These are phyloP conservation scores for Tetragonula clypearis DNA, from an alignment of 1,140 invertebrate genomes.

Conservation along the genomic window DNA sequence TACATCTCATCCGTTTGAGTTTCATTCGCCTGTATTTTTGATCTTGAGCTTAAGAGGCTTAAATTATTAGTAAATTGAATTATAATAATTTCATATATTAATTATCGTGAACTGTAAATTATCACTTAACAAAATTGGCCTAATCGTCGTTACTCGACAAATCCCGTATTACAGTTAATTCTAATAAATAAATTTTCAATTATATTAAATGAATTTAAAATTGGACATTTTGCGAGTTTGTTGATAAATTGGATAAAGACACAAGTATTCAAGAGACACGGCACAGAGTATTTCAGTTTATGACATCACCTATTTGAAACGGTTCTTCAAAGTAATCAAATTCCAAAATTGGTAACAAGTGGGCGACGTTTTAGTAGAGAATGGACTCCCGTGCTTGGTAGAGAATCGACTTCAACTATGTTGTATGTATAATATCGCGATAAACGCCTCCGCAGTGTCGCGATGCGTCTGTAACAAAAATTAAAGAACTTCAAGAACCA, in stretches of 20 bases:
- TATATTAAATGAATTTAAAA: neutral
- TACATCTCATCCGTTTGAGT: too few relatives aligned
- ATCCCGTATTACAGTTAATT: too few relatives aligned
- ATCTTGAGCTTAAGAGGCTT: too few relatives aligned
- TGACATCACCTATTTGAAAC: conserved; percentile 57
- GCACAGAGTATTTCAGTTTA: neutral
- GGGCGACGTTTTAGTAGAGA: conserved; percentile 52
- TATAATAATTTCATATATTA: too few relatives aligned
- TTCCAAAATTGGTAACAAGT: conserved; percentile 60
- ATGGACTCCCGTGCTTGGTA: neutral
- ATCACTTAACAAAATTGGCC: too few relatives aligned
- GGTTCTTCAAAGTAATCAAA: conserved; percentile 25
- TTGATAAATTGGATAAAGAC: neutral
- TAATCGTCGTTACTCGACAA: too few relatives aligned
- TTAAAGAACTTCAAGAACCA: neutral
- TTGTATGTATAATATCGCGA: neutral
- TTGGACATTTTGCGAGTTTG: neutral
- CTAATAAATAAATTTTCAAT: too few relatives aligned
- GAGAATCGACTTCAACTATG: conserved; percentile 6
- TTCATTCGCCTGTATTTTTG: too few relatives aligned
- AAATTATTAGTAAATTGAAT: too few relatives aligned
- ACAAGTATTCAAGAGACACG: neutral
- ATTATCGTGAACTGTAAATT: too few relatives aligned
- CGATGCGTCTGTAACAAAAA: neutral
- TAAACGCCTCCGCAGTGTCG: conserved; percentile 19